Evolutionary conservation across 2,113 vertebrate genomes (phyloP), one percentile per base, ranked within the genome.

Genomic region (Misgurnus mizolepis): DNA sequence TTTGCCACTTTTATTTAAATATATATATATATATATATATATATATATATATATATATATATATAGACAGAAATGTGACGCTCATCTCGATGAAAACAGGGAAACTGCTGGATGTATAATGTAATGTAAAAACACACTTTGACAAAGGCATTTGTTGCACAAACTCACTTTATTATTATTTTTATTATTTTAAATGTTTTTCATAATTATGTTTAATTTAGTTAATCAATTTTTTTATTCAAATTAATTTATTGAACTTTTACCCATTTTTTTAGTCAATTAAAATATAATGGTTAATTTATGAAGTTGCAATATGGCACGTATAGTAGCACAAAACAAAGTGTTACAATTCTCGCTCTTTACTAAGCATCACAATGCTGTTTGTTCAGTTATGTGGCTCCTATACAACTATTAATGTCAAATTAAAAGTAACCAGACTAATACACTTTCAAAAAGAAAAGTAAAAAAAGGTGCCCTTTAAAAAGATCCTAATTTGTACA

Each of bases 361-460:
- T 62, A 22, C 40, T 5, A 45, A 73, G 11, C 12, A 60, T 60
- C 70, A 72, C 55, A 22, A 45, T 74, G 53, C 5, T 4, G 5
- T 27, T 18, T 41, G 10, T 53, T 10, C 2, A 50, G 11, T 50
- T 53, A 39, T 7, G 12, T 27, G 7, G 56, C 56, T 49, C 40
- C 45, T 47, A 61, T 18, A 75, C 18, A 15, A 43, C 18, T 22
- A 27, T 62, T 62, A 10, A 34, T 27, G 7, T 27, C 18, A 27
- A 62, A 62, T 5, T 53, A 14, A 74, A 74, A 74, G 39, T 15
- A 43, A 74, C 39, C 40, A 74, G 56, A 22, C 71, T 75, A 75
- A 75, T 62, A 53, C 43, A 34, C 1, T 34, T 34, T 34, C 27
- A 34, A 34, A 34, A 34, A 34, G 27, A 34, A 34, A 34, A 34